phyloP scores from a whole-genome alignment of 2,888 invertebrate species.

The Psylliodes chrysocephalus region DNA sequence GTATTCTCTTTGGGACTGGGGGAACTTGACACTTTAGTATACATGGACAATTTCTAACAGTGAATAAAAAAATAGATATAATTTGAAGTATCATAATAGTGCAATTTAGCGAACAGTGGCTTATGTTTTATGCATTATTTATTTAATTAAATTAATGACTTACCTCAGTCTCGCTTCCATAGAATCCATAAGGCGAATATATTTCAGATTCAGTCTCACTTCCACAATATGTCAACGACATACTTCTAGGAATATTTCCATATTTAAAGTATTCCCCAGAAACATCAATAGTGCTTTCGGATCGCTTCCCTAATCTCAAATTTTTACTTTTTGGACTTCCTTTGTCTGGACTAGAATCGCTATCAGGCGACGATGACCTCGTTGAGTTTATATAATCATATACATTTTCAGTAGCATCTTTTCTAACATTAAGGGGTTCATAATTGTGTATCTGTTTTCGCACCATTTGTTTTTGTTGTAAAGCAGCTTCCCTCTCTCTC shows the following conservation, averaged over 20 bases:
- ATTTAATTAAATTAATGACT: conserved; percentile 20
- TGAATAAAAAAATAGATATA: too few species aligned
- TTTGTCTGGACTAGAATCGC: conserved; percentile 70
- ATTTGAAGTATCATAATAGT: too few species aligned
- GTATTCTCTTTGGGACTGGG: too few species aligned
- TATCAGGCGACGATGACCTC: conserved; percentile 75
- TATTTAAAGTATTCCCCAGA: conserved; percentile 71
- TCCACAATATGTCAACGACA: conserved; percentile 82
- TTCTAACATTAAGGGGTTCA: conserved; percentile 55
- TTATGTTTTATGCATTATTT: too few species aligned
- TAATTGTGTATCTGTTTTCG: conserved; percentile 54
- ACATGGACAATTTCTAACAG: too few species aligned
- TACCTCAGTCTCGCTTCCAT: conserved; percentile 69
- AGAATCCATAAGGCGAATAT: conserved; percentile 84
- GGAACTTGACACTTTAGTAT: too few species aligned
- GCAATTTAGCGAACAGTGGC: too few species aligned
- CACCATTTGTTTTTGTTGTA: conserved; percentile 67
- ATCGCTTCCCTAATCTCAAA: conserved; percentile 62
- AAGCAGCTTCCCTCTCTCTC: conserved; percentile 79
- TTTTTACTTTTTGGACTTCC: conserved; percentile 60
- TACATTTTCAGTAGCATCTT: conserved; percentile 67
- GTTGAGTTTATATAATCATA: conserved; percentile 74
- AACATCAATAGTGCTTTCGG: conserved; percentile 67
- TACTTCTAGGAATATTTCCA: conserved; percentile 70
- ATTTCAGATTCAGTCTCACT: conserved; percentile 87